These are phyloP conservation scores for Tor tambroides DNA, from an alignment of 2,113 vertebrate genomes.

Conservation along the genomic window DNA sequence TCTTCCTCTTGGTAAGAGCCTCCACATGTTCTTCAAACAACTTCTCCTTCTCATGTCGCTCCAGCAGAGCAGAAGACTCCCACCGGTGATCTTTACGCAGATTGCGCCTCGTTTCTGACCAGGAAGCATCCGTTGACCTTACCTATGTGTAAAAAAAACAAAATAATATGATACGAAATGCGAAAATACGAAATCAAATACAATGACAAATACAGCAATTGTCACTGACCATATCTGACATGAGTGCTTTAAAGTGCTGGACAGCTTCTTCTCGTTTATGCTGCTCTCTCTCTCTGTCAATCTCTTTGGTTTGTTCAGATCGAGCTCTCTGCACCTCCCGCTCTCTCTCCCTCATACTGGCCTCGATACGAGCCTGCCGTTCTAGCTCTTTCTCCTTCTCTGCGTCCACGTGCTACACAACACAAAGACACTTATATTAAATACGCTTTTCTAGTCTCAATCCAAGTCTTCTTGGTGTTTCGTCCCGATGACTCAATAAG, in stretches of 20 bases:
- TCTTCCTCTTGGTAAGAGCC: constrained; percentile 98
- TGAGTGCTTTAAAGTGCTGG: constrained; percentile 95
- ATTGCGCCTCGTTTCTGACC: constrained; percentile 95
- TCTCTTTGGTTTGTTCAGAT: constrained; percentile 98
- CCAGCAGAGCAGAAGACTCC: constrained; percentile 93
- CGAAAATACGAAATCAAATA: background rate
- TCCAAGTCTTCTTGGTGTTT: background rate
- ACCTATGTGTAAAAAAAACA: constrained; percentile 75
- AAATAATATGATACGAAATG: background rate
- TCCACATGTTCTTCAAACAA: constrained; percentile 98
- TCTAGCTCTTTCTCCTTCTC: constrained; percentile 97
- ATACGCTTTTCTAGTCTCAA: background rate
- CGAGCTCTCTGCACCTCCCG: constrained; percentile 97
- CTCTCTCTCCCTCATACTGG: constrained; percentile 92
- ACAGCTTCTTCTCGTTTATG: constrained; percentile 98
- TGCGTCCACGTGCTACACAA: constrained; percentile 85
- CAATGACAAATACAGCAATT: background rate
- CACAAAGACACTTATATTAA: background rate
- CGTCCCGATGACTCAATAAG: background rate
- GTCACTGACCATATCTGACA: constrained; percentile 94
- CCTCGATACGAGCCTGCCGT: constrained; percentile 95
- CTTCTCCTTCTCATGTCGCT: constrained; percentile 97
- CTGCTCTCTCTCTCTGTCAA: constrained; percentile 94
- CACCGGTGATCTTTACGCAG: constrained; percentile 97
- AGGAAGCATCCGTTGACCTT: constrained; percentile 94